Evolutionary conservation across 2,888 invertebrate genomes (phyloP).

Genomic region (Salticus scenicus): DNA sequence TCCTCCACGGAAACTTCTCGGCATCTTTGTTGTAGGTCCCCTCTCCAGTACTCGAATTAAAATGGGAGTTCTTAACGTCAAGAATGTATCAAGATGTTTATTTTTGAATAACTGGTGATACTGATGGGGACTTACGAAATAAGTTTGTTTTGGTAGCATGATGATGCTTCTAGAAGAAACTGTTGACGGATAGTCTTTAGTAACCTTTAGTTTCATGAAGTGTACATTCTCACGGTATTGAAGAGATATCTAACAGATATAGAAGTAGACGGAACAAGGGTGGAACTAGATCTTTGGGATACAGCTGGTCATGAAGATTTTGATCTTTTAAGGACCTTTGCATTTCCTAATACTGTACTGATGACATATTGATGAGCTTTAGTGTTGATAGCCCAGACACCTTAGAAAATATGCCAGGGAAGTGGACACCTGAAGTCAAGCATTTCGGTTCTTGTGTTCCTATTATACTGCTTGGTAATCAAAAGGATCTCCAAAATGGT

Average conservation of each 20-base stretch:
- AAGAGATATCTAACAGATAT: slow-evolving; percentile 99
- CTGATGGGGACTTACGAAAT: too few relatives aligned
- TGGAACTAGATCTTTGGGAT: slow-evolving; percentile 76
- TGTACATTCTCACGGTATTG: slow-evolving; percentile 99
- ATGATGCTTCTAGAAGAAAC: slow-evolving; percentile 82
- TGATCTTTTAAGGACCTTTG: slow-evolving; percentile 77
- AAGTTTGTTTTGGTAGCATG: slow-evolving; percentile 81
- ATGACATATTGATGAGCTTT: slow-evolving; percentile 80
- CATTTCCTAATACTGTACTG: slow-evolving; percentile 79
- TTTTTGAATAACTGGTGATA: too few relatives aligned
- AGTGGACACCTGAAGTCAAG: slow-evolving; percentile 79
- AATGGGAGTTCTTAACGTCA: too few relatives aligned
- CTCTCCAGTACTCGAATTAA: too few relatives aligned
- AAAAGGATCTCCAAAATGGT: slow-evolving; percentile 88
- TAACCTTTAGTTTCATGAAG: slow-evolving; percentile 88
- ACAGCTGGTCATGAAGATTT: slow-evolving; percentile 78
- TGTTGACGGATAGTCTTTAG: slow-evolving; percentile 80
- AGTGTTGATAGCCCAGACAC: slow-evolving; percentile 79
- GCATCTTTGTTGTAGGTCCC: too few relatives aligned
- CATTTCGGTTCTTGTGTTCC: slow-evolving; percentile 80
- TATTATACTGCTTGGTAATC: slow-evolving; percentile 79
- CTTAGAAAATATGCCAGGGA: slow-evolving; percentile 79
- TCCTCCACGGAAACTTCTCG: too few relatives aligned
- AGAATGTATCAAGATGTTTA: too few relatives aligned
- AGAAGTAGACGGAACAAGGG: slow-evolving; percentile 95